Evolutionary conservation across 2,113 vertebrate genomes (phyloP).

Genomic region (human (Homo sapiens)): GRCh38 chr12:70224001-70224500

Average conservation of each 20-base stretch:
- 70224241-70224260: conserved; percentile 39
- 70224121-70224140: not conserved
- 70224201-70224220: not conserved
- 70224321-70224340: conserved; percentile 18
- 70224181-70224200: conserved; percentile 30
- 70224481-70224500: conserved; percentile 29
- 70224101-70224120: conserved; percentile 45
- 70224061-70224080: conserved; percentile 31
- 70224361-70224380: not conserved
- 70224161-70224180: conserved; percentile 25
- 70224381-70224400: not conserved
- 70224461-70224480: not conserved
- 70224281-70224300: not conserved
- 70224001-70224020: conserved; percentile 56
- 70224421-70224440: conserved; percentile 5
- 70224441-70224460: conserved; percentile 36
- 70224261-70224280: conserved; percentile 11
- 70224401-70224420: conserved; percentile 25
- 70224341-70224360: not conserved
- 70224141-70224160: conserved; percentile 28
- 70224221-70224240: conserved; percentile 45
- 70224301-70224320: not conserved
- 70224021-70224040: conserved; percentile 52
- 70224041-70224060: conserved; percentile 39
- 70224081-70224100: conserved; percentile 44